A percentile compares a stretch with the other conserved stretches of the same genome.
These are phyloP conservation scores for Yoshiicerus persimilis DNA, from an alignment of 1,140 invertebrate species.

Conservation along the genomic window DNA sequence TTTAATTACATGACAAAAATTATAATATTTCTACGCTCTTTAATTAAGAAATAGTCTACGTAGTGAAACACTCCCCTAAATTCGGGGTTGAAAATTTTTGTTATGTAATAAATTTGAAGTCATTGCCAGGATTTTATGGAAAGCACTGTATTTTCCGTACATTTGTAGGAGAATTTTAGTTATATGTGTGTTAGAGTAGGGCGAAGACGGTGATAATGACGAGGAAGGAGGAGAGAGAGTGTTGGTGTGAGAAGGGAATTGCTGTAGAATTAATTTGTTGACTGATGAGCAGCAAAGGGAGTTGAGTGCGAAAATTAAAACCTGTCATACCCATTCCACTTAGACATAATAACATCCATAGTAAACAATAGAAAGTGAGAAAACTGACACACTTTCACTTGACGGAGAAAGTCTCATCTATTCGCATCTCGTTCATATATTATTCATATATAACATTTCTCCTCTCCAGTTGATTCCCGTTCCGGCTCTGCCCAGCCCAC, in stretches of 20 bases:
- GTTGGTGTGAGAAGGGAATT: background rate
- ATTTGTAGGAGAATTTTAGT: background rate
- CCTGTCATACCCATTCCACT: constrained; percentile 18
- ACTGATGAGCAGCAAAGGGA: background rate
- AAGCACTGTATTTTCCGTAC: too few relatives aligned
- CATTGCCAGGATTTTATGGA: too few relatives aligned
- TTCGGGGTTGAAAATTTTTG: too few relatives aligned
- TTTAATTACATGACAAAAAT: too few relatives aligned
- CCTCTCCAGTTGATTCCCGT: background rate
- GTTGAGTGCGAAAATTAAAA: constrained; percentile 12
- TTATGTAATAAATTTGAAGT: too few relatives aligned
- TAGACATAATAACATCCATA: background rate
- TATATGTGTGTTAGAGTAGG: background rate
- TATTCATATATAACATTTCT: background rate
- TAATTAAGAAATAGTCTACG: too few relatives aligned
- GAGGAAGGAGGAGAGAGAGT: background rate
- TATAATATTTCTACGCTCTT: too few relatives aligned
- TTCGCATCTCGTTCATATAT: background rate
- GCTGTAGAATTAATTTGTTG: background rate
- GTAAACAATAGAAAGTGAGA: background rate
- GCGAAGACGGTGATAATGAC: background rate
- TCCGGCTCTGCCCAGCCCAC: background rate
- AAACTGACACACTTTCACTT: background rate
- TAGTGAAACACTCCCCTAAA: too few relatives aligned
- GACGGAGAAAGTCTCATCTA: background rate